Percentiles rank a stretch among this genome's conserved stretches.
Evolutionary conservation across 2,888 invertebrate species (phyloP).

Genomic region (Leucoma salicis): DNA sequence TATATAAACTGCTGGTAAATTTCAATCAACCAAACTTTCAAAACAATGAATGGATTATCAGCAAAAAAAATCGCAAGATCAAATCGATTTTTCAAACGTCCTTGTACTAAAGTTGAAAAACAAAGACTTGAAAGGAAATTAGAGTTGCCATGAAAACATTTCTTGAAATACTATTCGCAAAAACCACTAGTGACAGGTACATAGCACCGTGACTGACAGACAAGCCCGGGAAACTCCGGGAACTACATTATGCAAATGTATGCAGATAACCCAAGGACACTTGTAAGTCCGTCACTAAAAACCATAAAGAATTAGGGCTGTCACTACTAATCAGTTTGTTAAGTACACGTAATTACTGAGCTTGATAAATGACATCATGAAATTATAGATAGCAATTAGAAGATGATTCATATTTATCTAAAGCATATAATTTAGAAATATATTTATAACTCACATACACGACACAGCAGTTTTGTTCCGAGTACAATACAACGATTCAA

Average conservation of each 20-base stretch:
- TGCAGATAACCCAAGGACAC: slow-evolving; percentile 53
- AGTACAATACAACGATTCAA: slow-evolving; percentile 7
- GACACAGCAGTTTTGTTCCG: background rate
- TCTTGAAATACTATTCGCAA: slow-evolving; percentile 22
- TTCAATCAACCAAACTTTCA: background rate
- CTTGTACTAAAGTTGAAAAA: slow-evolving; percentile 3
- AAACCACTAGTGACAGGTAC: slow-evolving; percentile 28
- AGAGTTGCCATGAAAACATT: slow-evolving; percentile 21
- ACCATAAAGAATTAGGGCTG: slow-evolving; percentile 30
- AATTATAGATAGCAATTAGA: background rate
- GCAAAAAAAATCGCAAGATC: background rate
- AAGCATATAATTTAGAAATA: background rate
- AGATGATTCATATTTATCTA: background rate
- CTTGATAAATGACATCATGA: slow-evolving; percentile 10
- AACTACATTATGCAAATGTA: slow-evolving; percentile 64
- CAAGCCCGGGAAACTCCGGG: slow-evolving; percentile 38
- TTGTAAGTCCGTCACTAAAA: slow-evolving; percentile 37
- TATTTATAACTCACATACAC: background rate
- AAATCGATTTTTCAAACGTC: background rate
- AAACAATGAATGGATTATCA: background rate
- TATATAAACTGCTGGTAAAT: too few relatives aligned
- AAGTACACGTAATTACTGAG: slow-evolving; percentile 12
- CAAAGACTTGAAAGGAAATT: slow-evolving; percentile 23
- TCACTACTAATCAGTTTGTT: slow-evolving; percentile 26
- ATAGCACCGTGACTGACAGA: too few relatives aligned